Evolutionary conservation across 1,140 invertebrate species (phyloP).

Genomic region (Akabosia matsudoensis): DNA sequence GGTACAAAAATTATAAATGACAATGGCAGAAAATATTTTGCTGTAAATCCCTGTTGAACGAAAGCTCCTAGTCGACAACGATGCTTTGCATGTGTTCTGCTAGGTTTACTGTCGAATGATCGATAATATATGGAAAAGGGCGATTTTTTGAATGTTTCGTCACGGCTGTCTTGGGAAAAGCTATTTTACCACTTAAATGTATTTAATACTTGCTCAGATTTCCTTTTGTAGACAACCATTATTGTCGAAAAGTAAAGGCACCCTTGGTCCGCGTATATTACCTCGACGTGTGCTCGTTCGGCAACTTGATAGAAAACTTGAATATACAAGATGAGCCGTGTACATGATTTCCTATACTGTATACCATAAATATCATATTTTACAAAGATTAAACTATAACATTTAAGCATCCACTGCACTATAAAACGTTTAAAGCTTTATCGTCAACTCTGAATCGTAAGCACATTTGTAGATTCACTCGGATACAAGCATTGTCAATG

Average conservation of each 20-base stretch:
- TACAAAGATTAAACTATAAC: too few species aligned
- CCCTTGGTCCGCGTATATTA: neutral
- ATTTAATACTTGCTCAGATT: slow-evolving; percentile 20
- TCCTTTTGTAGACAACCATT: slow-evolving; percentile 19
- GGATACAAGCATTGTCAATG: too few species aligned
- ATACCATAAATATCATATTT: too few species aligned
- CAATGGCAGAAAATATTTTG: neutral
- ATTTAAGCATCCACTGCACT: too few species aligned
- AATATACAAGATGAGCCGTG: slow-evolving; percentile 11
- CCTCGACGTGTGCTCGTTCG: slow-evolving; percentile 1
- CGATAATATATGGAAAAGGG: slow-evolving; percentile 39
- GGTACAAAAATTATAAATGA: too few species aligned
- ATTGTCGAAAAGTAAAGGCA: neutral
- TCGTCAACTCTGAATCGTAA: too few species aligned
- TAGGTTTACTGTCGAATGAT: slow-evolving; percentile 27
- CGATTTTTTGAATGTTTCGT: slow-evolving; percentile 38
- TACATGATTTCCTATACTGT: slow-evolving; percentile 3
- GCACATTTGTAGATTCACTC: too few species aligned
- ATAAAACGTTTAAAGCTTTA: too few species aligned
- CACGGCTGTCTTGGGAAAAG: slow-evolving; percentile 37
- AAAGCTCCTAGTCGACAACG: neutral
- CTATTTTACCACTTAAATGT: slow-evolving; percentile 24
- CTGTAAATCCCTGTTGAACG: neutral
- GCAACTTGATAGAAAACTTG: slow-evolving; percentile 12
- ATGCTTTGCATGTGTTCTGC: slow-evolving; percentile 10